phyloP scores from a whole-genome alignment of 2,113 vertebrate genomes.

The Perccottus glenii region DNA sequence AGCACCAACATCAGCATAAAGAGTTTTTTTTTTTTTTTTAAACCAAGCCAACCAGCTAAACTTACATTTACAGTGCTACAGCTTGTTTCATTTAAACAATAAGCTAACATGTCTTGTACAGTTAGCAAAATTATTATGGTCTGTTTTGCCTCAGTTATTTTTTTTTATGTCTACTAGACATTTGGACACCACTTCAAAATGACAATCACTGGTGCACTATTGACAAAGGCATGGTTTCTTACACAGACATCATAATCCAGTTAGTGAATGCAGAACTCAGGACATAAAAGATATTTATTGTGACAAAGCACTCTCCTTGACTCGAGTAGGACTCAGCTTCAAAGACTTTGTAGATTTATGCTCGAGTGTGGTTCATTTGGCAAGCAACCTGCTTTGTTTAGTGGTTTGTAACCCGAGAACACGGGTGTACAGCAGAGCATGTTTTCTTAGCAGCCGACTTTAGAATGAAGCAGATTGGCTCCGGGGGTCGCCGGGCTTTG shows the following conservation, averaged over 20 bases:
- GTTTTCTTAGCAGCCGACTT: constrained; percentile 15
- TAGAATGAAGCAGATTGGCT: constrained; percentile 48
- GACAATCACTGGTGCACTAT: too few species aligned
- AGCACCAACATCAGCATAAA: too few species aligned
- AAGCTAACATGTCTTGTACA: too few species aligned
- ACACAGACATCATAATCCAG: not conserved
- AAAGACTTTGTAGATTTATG: constrained; percentile 1
- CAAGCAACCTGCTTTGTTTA: not conserved
- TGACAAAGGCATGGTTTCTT: not conserved
- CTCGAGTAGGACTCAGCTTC: not conserved
- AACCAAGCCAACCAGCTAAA: too few species aligned
- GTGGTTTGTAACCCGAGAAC: constrained; percentile 3
- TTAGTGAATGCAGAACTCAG: not conserved
- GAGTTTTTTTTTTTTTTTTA: too few species aligned
- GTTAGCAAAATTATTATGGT: too few species aligned
- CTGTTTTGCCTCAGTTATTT: too few species aligned
- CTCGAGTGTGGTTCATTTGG: constrained; percentile 2
- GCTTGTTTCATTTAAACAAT: too few species aligned
- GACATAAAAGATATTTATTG: not conserved
- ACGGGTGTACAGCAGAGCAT: constrained; percentile 6
- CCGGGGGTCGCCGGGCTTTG: constrained; percentile 55
- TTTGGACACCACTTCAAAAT: too few species aligned
- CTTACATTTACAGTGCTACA: too few species aligned
- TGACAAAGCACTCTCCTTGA: not conserved
- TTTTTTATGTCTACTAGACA: too few species aligned